Evolutionary conservation across 1,140 invertebrate genomes (phyloP).

Genomic region (Procambarus virginalis): DNA sequence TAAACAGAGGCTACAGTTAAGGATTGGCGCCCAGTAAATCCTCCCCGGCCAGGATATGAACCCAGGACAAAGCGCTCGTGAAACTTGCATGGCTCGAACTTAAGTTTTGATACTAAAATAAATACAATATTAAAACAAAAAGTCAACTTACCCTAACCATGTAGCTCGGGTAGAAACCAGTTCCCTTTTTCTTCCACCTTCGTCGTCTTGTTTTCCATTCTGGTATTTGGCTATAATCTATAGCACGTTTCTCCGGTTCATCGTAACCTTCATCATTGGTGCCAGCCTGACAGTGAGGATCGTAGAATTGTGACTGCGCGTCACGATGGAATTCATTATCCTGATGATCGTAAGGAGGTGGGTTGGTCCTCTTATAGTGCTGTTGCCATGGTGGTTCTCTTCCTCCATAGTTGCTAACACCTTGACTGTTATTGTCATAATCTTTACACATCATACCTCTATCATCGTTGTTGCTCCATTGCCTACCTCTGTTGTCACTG

Average conservation of each 20-base stretch:
- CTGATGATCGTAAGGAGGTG: not conserved
- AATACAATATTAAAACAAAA: no score
- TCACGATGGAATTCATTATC: not conserved
- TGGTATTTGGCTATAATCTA: slow-evolving; percentile 24
- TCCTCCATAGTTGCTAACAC: not conserved
- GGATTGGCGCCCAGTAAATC: no score
- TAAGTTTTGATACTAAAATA: no score
- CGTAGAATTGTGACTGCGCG: not conserved
- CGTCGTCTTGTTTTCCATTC: slow-evolving; percentile 32
- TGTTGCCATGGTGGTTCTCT: slow-evolving; percentile 20
- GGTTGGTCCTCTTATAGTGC: not conserved
- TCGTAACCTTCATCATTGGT: not conserved
- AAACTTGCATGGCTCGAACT: no score
- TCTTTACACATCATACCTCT: not conserved
- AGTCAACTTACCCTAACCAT: slow-evolving; percentile 29
- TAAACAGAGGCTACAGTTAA: no score
- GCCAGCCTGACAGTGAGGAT: not conserved
- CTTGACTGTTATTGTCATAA: not conserved
- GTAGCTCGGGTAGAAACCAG: slow-evolving; percentile 13
- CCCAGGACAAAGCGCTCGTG: no score
- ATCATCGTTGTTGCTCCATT: not conserved
- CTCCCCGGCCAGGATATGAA: no score
- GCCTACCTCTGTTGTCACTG: not conserved
- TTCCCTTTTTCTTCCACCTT: slow-evolving; percentile 2
- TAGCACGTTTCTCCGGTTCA: not conserved